phyloP scores from a whole-genome alignment of 2,888 invertebrate species.

The Iphiclides podalirius region DNA sequence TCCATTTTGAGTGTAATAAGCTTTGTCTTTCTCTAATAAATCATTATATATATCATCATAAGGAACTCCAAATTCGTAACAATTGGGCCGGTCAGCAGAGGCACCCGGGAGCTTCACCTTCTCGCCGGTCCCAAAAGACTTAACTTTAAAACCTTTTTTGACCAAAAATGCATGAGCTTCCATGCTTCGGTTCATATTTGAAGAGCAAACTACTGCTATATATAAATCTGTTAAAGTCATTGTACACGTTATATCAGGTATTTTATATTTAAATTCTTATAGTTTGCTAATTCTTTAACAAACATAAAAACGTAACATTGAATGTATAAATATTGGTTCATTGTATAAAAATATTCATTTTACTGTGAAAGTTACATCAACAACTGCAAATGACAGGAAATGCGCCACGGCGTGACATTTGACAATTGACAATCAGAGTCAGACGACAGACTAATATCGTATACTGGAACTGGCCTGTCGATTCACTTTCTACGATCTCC shows the following conservation, averaged over 20 bases:
- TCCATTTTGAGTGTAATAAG: constrained; percentile 98
- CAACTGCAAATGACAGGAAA: constrained; percentile 10
- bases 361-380: constrained; percentile 8
- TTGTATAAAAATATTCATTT: constrained; percentile 22
- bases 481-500: too few relatives aligned
- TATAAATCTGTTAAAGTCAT: constrained; percentile 75
- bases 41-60: constrained; percentile 98
- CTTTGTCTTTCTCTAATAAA: constrained; percentile 92
- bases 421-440: too few relatives aligned
- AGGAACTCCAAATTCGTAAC: constrained; percentile 97
- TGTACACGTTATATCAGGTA: neutral
- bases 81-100: constrained; percentile 95
- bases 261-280: neutral
- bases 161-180: constrained; percentile 98
- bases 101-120: constrained; percentile 98
- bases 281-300: constrained; percentile 4
- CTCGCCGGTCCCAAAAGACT: constrained; percentile 96
- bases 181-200: constrained; percentile 99
- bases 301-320: constrained; percentile 8
- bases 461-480: too few relatives aligned
- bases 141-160: constrained; percentile 97
- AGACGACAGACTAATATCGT: too few relatives aligned
- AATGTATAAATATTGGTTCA: constrained; percentile 9
- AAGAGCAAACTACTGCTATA: constrained; percentile 98
- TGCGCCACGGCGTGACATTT: constrained; percentile 19